Conservation (phyloP, 1,140 invertebrate species). For the silkworm (Bombyx mori) region ASM3026992v2 NC_085117.1:10737501-10738000, state of each 20-base stretch:
- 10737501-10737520: conserved; percentile 64
- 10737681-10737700: conserved; percentile 11
- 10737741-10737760: conserved; percentile 51
- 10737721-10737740: conserved; percentile 66
- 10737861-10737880: no score
- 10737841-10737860: no score
- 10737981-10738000: conserved; percentile 65
- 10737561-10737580: conserved; percentile 22
- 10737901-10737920: conserved; percentile 6
- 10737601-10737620: conserved; percentile 32
- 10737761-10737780: conserved; percentile 55
- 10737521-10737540: conserved; percentile 38
- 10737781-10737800: conserved; percentile 11
- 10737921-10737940: conserved; percentile 36
- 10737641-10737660: conserved; percentile 53
- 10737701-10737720: conserved; percentile 61
- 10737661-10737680: conserved; percentile 33
- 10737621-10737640: conserved; percentile 49
- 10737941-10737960: conserved; percentile 46
- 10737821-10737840: no score
- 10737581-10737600: conserved; percentile 44
- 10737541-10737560: conserved; percentile 33
- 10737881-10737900: no score
- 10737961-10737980: conserved; percentile 45
- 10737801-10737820: no score